Evolutionary conservation across 2,888 invertebrate species (phyloP).

Genomic region (Lochmaea crataegi): DNA sequence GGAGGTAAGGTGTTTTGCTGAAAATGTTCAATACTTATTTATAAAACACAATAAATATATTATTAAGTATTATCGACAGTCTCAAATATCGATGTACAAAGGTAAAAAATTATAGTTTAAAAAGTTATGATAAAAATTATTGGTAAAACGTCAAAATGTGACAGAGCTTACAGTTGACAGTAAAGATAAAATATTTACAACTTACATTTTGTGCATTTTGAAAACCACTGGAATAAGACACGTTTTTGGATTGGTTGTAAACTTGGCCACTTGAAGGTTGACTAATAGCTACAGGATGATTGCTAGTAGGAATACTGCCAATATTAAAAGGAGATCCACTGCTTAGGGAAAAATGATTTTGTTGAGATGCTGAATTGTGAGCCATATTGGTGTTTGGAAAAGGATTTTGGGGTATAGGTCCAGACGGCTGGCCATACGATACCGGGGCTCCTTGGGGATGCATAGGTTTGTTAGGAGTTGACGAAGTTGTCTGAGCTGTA

Average conservation of each 20-base stretch:
- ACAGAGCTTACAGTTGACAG: too few relatives aligned
- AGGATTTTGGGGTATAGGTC: slow-evolving; percentile 56
- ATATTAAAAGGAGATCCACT: slow-evolving; percentile 54
- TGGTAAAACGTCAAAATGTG: too few relatives aligned
- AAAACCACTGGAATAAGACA: slow-evolving; percentile 55
- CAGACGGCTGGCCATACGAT: slow-evolving; percentile 54
- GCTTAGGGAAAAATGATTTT: slow-evolving; percentile 58
- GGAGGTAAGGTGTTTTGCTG: slow-evolving; percentile 54
- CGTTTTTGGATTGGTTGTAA: slow-evolving; percentile 56
- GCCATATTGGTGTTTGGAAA: slow-evolving; percentile 53
- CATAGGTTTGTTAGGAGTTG: slow-evolving; percentile 58
- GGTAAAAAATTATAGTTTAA: too few relatives aligned
- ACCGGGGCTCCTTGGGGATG: slow-evolving; percentile 59
- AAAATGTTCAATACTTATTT: slow-evolving; percentile 29
- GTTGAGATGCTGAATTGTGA: slow-evolving; percentile 52
- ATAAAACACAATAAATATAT: not conserved
- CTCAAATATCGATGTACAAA: too few relatives aligned
- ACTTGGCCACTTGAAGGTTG: slow-evolving; percentile 50
- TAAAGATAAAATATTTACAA: not conserved
- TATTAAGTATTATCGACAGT: not conserved
- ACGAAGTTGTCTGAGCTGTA: slow-evolving; percentile 62
- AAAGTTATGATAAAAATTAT: too few relatives aligned
- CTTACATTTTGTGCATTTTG: slow-evolving; percentile 56
- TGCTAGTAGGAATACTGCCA: slow-evolving; percentile 56
- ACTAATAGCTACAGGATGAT: slow-evolving; percentile 57